A percentile compares a stretch with the other conserved stretches of the same genome.
These are phyloP conservation scores for Anableps anableps DNA, from an alignment of 2,797 vertebrate genomes.

Conservation along the genomic window DNA sequence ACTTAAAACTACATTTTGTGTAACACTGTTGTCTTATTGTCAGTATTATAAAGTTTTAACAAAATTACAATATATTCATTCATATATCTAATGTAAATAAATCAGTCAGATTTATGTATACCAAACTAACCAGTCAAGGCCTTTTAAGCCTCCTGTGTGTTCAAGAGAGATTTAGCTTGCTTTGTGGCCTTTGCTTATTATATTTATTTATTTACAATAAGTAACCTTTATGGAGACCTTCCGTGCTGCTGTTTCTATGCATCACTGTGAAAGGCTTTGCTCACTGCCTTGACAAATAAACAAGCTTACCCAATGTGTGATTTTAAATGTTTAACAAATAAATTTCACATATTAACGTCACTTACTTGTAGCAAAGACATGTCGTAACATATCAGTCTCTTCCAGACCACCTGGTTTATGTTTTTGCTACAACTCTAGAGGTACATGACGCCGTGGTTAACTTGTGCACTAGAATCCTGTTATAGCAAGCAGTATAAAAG, in stretches of 20 bases:
- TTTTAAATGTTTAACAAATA: slow-evolving; percentile 11
- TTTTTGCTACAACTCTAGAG: slow-evolving; percentile 30
- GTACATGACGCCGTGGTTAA: slow-evolving; percentile 47
- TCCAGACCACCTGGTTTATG: slow-evolving; percentile 1
- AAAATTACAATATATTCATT: neutral
- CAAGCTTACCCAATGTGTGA: slow-evolving; percentile 22
- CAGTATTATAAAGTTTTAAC: neutral
- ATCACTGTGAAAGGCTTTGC: slow-evolving; percentile 77
- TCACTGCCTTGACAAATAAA: slow-evolving; percentile 72
- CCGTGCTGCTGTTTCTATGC: slow-evolving; percentile 61
- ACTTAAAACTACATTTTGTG: neutral
- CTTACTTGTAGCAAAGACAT: slow-evolving; percentile 18
- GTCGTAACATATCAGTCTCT: slow-evolving; percentile 10
- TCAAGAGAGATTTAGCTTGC: slow-evolving; percentile 43
- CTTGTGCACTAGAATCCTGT: slow-evolving; percentile 59
- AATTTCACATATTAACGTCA: slow-evolving; percentile 23
- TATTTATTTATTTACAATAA: slow-evolving; percentile 12
- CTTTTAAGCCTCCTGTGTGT: slow-evolving; percentile 37
- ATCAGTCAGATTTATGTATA: neutral
- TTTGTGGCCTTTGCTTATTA: slow-evolving; percentile 61
- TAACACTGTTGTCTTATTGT: neutral
- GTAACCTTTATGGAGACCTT: slow-evolving; percentile 34
- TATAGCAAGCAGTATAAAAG: slow-evolving; percentile 46
- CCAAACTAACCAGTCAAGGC: neutral
- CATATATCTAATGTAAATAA: neutral